Percentiles rank a stretch among this genome's conserved stretches.
Conservation (phyloP, 2,888 invertebrate genomes). For the Ditula angustiorana region DNA sequence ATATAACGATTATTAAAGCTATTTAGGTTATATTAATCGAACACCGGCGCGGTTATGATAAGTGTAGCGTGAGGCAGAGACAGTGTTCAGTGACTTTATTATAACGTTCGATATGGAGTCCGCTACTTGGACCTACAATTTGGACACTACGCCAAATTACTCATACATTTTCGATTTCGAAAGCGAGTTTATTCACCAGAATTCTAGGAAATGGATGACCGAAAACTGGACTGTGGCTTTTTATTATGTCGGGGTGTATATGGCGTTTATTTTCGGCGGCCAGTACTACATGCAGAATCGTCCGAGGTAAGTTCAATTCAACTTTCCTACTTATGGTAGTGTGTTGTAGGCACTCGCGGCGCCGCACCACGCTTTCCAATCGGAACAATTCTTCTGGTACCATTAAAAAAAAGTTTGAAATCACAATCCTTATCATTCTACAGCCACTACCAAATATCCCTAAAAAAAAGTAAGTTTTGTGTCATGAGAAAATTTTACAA, state of each 20-base stretch:
- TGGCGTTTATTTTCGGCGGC: slow-evolving; percentile 97
- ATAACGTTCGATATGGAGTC: slow-evolving; percentile 66
- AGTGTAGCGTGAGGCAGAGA: slow-evolving; percentile 58
- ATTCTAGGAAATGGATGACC: slow-evolving; percentile 97
- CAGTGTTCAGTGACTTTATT: slow-evolving; percentile 32
- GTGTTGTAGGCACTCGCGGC: neutral
- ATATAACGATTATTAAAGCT: slow-evolving; percentile 72
- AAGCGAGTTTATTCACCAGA: slow-evolving; percentile 95
- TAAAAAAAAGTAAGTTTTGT: no score
- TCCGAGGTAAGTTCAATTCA: slow-evolving; percentile 87
- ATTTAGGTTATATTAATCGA: slow-evolving; percentile 69
- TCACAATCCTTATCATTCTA: no score
- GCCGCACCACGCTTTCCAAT: slow-evolving; percentile 20
- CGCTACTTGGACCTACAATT: slow-evolving; percentile 79
- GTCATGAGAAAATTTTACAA: no score
- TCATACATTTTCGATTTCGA: slow-evolving; percentile 98
- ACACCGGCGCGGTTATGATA: slow-evolving; percentile 73
- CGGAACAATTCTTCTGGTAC: neutral
- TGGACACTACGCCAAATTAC: slow-evolving; percentile 92
- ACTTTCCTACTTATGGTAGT: neutral
- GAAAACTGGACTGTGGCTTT: slow-evolving; percentile 98
- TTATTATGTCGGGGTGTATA: slow-evolving; percentile 95
- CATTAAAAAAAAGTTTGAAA: neutral
- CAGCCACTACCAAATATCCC: no score
- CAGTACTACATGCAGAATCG: slow-evolving; percentile 97